These are phyloP conservation scores for Astropecten irregularis DNA, from an alignment of 53 echinoderm and acorn worm species.

Conservation along the genomic window DNA sequence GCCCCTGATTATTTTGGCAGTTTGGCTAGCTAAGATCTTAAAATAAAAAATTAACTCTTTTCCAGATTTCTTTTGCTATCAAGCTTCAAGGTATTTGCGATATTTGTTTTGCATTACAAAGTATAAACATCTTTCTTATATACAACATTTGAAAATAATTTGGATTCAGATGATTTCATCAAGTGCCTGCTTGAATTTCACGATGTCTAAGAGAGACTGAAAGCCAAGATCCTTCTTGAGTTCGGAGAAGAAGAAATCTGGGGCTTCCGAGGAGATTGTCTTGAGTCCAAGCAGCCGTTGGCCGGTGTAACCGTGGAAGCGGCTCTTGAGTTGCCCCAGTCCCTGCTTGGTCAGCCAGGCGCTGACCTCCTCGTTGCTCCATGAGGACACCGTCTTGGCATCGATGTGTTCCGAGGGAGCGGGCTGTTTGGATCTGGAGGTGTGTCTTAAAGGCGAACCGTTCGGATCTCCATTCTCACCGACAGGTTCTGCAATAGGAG, in stretches of 20 bases:
- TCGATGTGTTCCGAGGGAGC: not conserved
- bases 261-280: constrained; percentile 63
- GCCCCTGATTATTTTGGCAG: too few species aligned
- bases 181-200: constrained; percentile 71
- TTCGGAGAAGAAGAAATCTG: constrained; percentile 78
- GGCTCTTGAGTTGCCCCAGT: constrained; percentile 60
- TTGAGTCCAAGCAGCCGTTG: constrained; percentile 66
- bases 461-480: not conserved
- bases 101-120: too few species aligned
- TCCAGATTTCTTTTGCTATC: too few species aligned
- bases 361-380: constrained; percentile 69
- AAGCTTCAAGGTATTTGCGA: too few species aligned
- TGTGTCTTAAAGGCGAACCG: not conserved
- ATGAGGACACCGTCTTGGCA: constrained; percentile 40
- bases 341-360: constrained; percentile 63
- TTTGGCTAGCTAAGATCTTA: too few species aligned
- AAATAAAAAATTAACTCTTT: too few species aligned
- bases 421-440: not conserved
- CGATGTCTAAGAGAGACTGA: constrained; percentile 67
- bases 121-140: too few species aligned
- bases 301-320: constrained; percentile 71
- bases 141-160: too few species aligned
- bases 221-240: constrained; percentile 67
- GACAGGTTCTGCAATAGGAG: not conserved
- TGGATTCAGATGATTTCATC: constrained; percentile 70